phyloP scores from a whole-genome alignment of 1,140 invertebrate species.

The Cryptotermes secundus region DNA sequence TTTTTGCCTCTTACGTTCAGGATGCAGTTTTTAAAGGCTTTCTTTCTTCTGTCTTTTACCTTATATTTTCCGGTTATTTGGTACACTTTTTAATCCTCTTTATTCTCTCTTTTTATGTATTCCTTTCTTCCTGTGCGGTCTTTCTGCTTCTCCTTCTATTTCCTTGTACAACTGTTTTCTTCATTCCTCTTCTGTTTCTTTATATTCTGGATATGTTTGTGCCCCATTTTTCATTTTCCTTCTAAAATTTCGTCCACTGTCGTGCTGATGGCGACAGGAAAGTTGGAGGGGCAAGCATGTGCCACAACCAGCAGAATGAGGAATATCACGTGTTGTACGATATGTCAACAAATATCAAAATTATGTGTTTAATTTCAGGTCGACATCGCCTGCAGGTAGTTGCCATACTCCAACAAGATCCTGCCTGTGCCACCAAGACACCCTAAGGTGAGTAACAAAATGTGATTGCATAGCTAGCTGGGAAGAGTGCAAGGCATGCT shows the following conservation, averaged over 20 bases:
- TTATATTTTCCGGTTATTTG: background rate
- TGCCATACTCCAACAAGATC: background rate
- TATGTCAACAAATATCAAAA: too few species aligned
- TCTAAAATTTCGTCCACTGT: background rate
- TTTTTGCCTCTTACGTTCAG: too few species aligned
- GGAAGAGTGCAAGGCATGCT: background rate
- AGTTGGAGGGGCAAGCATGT: too few species aligned
- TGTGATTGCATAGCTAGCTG: background rate
- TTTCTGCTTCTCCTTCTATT: background rate
- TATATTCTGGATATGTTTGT: background rate
- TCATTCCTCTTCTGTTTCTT: background rate
- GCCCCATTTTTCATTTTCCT: background rate
- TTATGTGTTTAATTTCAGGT: too few species aligned
- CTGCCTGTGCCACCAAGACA: background rate
- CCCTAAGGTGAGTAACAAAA: background rate
- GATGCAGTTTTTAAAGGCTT: too few species aligned
- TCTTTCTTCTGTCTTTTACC: background rate
- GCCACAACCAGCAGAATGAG: too few species aligned
- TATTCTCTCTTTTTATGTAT: background rate
- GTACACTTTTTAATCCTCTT: too few species aligned
- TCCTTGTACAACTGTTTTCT: background rate
- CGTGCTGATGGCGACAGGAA: too few species aligned
- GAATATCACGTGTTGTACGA: too few species aligned
- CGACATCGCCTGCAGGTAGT: too few species aligned
- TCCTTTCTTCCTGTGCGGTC: background rate